Evolutionary conservation across 2,113 vertebrate genomes (phyloP).

Genomic region (Prunella himalayana): DNA sequence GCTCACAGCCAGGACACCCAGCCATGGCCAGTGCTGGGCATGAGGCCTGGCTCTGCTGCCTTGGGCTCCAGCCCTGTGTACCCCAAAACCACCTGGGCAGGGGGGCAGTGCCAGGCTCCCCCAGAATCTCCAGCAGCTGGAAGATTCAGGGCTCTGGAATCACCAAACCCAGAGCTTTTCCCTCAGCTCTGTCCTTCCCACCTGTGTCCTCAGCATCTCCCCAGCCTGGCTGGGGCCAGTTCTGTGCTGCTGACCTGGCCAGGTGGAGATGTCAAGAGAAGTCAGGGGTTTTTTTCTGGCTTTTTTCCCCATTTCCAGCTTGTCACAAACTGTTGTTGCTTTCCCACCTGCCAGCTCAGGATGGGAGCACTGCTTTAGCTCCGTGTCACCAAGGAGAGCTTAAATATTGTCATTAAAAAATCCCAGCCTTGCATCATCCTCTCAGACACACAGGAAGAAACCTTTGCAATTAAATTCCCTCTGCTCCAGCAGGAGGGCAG

Average conservation of each 20-base stretch:
- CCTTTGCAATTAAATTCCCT: neutral
- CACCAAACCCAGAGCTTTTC: neutral
- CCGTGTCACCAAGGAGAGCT: neutral
- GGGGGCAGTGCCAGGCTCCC: neutral
- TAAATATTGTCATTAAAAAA: neutral
- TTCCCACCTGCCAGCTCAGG: neutral
- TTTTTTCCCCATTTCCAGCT: neutral
- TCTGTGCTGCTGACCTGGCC: neutral
- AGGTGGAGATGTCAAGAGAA: neutral
- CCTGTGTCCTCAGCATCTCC: neutral
- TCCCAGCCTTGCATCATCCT: neutral
- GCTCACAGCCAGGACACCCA: neutral
- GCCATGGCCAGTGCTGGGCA: neutral
- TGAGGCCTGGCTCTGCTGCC: slow-evolving; percentile 44
- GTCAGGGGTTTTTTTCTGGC: accelerated
- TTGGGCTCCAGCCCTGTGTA: slow-evolving; percentile 13
- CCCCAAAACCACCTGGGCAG: neutral
- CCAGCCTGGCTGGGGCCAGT: accelerated
- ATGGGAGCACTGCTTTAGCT: neutral
- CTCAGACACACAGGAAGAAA: neutral
- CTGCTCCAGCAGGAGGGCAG: neutral
- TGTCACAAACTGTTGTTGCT: accelerated
- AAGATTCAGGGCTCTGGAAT: slow-evolving; percentile 28
- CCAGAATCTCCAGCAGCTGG: slow-evolving; percentile 39
- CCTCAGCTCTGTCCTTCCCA: neutral